Conservation (phyloP, 2,888 invertebrate species). For the Stictocephala bisonia region DNA sequence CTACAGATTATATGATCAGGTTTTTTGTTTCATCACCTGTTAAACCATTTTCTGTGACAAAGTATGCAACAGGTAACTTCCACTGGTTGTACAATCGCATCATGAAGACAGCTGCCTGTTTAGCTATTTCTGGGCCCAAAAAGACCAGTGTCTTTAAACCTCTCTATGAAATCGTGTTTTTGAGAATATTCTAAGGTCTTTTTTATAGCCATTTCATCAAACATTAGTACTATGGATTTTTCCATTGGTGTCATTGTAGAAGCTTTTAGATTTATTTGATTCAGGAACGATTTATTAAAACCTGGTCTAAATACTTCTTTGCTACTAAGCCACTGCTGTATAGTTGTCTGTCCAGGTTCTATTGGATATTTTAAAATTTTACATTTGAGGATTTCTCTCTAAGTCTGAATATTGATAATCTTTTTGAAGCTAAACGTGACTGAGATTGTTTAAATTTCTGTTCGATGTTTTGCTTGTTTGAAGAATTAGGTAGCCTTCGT, state of each 20-base stretch:
- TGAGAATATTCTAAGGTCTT: constrained; percentile 53
- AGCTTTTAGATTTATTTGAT: constrained; percentile 54
- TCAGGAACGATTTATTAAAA: constrained; percentile 53
- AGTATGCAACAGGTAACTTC: constrained; percentile 57
- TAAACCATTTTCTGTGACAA: constrained; percentile 50
- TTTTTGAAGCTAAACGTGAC: too few relatives aligned
- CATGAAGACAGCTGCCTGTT: constrained; percentile 58
- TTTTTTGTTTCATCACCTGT: constrained; percentile 38
- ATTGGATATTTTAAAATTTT: constrained; percentile 54
- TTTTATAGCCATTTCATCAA: constrained; percentile 58
- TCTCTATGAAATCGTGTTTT: constrained; percentile 54
- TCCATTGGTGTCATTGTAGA: constrained; percentile 55
- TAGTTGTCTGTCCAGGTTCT: constrained; percentile 56
- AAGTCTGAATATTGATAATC: too few relatives aligned
- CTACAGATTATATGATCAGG: constrained; percentile 50
- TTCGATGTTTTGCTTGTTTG: too few relatives aligned
- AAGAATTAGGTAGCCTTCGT: too few relatives aligned
- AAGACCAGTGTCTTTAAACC: constrained; percentile 55
- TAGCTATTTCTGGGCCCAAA: constrained; percentile 53
- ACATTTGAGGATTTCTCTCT: constrained; percentile 58
- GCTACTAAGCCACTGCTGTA: constrained; percentile 58
- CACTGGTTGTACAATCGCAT: constrained; percentile 54
- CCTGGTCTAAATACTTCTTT: constrained; percentile 54
- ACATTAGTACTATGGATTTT: constrained; percentile 55
- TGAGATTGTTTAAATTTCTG: too few relatives aligned